Base-by-base conservation (phyloP, 2,113 vertebrate genomes). In the Microcebus lehilahytsara region DNA sequence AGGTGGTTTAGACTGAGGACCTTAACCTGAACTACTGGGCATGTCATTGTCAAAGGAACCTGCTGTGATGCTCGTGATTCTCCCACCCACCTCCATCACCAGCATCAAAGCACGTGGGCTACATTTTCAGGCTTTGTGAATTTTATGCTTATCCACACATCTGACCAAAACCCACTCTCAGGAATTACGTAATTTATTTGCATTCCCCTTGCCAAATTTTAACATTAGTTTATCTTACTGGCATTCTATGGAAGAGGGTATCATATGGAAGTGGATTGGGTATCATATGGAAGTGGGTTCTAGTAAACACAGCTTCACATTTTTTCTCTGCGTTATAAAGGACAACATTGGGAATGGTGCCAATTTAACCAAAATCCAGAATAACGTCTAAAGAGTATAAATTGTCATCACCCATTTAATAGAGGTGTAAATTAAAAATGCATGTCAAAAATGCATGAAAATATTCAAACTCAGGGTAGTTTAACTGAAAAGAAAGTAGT, bases 341-440 rank as follows among this genome's bases (percentile, higher is more conserved):
- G 34, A 56, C 3, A 72, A 3, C 14, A 56, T 9, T 37, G 22
- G 9, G 30, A 67, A 16, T 51, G 58, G 56, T 46, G 30, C 3
- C 60, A 91, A 40, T 75, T 60, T 67, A 17, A 75, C 7, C 46
- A 83, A 81, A 91, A 67, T 51, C n/a, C 32, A 91, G 27, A 91
- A 20, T 30, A 67, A 7, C 8, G 81, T 51, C 32, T 67, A 8
- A 60, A n/a, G 11, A 27, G 17, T 67, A 67, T 25, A 94, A 53
- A 25, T 49, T 86, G 17, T 6, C 37, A n/a, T 25, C 51, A 79
- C 6, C 40, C 34, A 58, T 78, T 84, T 78, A 85, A 49, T 32
- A 60, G 0, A 58, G 49, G 49, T 77, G 7, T 19, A 75, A 40
- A 78, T 40, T 80, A 53, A 34, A 89, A 85, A 62, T 79, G 3